Evolutionary conservation across 2,797 vertebrate species (phyloP), one percentile per base, ranked within the genome.

Genomic region (Syndactyla subalaris): DNA sequence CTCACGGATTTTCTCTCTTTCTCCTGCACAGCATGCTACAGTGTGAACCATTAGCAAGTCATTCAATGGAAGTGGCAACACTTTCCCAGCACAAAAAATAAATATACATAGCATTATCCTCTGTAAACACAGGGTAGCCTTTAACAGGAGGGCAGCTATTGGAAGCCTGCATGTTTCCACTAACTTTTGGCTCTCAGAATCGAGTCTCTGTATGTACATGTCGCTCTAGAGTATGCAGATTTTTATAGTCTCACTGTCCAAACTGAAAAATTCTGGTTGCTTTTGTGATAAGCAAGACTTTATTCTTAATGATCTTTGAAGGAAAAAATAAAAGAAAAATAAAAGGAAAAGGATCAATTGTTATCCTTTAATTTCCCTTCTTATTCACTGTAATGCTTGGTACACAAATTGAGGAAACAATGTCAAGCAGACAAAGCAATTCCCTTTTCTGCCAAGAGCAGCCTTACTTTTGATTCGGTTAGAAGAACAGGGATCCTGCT

Each of bases 141-240:
- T 89, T 70, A 83, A 43, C 1, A 38, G 51, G 15, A 85, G 19
- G 27, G 54, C 43, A 73, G 22, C 29, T 57, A 66, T 45, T 65
- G 68, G 22, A 65, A 83, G 39, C 29, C 38, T 21, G 7, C 5
- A 29, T 26, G 36, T 41, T 63, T 65, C 39, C 46, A 39, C 34
- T 32, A n/a, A 66, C 23, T 63, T 90, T 8, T 43, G 30, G 38
- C 65, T 73, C 34, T 79, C 34, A n/a, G 52, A 20, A 30, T 11
- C 2, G 1, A 41, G 22, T 23, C 48, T 63, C 36, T 29, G 17
- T 68, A 73, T 1, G 4, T n/a, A 38, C 5, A 7, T 1, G 23
- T n/a, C 41, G 32, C 58, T 76, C 62, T 51, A 63, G 14, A 20
- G 6, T 6, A 63, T 6, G 7, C 13, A 86, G 18, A 66, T n/a